phyloP scores from a whole-genome alignment of 2,797 vertebrate species.

The Mergus octosetaceus region DNA sequence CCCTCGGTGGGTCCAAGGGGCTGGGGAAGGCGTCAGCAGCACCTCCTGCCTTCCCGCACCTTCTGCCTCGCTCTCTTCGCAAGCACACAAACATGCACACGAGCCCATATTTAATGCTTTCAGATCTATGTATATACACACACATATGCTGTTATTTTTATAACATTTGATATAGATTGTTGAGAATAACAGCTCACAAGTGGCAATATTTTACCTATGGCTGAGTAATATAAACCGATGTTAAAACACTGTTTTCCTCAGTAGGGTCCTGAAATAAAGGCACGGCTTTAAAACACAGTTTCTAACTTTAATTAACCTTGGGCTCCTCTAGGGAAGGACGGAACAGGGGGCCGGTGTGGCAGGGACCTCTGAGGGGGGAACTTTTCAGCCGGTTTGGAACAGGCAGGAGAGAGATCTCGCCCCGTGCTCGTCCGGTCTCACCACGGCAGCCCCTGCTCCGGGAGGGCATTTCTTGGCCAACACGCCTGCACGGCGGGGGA shows the following conservation, averaged over 20 bases:
- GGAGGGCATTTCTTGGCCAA: neutral
- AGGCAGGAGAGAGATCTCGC: conserved; percentile 30
- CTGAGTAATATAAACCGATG: neutral
- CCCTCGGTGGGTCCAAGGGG: neutral
- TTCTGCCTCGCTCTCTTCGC: neutral
- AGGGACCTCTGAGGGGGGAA: neutral
- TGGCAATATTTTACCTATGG: neutral
- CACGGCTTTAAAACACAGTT: neutral
- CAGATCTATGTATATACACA: neutral
- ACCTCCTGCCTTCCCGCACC: neutral
- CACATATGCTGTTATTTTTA: neutral
- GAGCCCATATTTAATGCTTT: neutral
- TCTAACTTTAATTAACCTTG: neutral
- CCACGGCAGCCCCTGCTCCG: conserved; percentile 58
- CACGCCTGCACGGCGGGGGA: neutral
- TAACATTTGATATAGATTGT: neutral
- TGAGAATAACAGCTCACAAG: neutral
- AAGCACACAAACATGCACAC: neutral
- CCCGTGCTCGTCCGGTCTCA: conserved; percentile 20
- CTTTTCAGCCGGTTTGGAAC: neutral
- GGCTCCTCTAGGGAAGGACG: neutral
- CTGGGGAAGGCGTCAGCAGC: neutral
- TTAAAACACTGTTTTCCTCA: neutral
- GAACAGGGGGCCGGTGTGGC: neutral
- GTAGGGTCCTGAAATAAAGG: fast-evolving